phyloP scores from a whole-genome alignment of 2,888 invertebrate species.

The Vanessa cardui region DNA sequence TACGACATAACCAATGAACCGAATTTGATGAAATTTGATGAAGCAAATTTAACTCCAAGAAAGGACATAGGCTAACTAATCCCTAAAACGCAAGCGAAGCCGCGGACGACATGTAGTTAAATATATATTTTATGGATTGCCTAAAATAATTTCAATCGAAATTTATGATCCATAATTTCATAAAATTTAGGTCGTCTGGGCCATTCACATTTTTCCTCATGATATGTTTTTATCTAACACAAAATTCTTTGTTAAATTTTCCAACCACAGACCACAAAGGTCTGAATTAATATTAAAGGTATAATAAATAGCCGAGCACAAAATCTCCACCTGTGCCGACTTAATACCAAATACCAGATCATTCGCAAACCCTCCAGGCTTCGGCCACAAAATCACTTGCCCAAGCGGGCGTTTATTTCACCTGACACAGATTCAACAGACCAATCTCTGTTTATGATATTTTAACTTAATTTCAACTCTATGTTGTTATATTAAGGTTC shows the following conservation, averaged over 20 bases:
- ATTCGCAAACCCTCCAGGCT: conserved; percentile 5
- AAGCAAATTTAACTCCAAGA: too few species aligned
- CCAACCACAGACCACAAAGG: neutral
- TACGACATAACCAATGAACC: too few species aligned
- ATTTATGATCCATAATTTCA: too few species aligned
- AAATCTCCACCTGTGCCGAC: neutral
- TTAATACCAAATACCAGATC: conserved; percentile 15
- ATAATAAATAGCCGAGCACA: neutral
- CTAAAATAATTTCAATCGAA: too few species aligned
- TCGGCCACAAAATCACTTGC: conserved; percentile 13
- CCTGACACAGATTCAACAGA: conserved; percentile 20
- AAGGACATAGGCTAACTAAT: too few species aligned
- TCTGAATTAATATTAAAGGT: neutral
- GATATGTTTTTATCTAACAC: neutral
- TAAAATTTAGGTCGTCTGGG: neutral
- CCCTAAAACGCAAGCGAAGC: too few species aligned
- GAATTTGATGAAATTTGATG: too few species aligned
- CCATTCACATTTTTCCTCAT: neutral
- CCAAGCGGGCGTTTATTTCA: conserved; percentile 18
- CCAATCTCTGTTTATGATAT: conserved; percentile 5
- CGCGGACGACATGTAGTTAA: too few species aligned
- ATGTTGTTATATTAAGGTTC: neutral
- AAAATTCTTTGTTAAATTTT: too few species aligned
- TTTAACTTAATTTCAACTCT: conserved; percentile 4
- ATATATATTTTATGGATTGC: too few species aligned